Evolutionary conservation across 2,113 vertebrate genomes (phyloP).

Genomic region (Mormoops blainvillei): DNA sequence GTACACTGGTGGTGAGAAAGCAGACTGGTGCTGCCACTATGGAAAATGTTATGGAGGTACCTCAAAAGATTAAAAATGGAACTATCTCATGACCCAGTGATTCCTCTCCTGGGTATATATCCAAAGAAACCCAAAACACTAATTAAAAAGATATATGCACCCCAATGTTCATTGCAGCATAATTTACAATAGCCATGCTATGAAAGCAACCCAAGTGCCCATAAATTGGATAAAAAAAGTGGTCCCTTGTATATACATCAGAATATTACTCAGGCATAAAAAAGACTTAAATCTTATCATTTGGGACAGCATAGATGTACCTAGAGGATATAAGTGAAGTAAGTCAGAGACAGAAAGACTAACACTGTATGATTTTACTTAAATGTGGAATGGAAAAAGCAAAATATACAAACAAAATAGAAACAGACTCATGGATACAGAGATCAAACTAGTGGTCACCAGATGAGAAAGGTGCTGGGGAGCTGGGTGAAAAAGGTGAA

Average conservation of each 20-base stretch:
- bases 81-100: neutral
- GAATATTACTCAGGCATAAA: neutral
- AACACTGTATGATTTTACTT: neutral
- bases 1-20: neutral
- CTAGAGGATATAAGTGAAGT: neutral
- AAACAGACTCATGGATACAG: neutral
- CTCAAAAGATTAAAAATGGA: neutral
- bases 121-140: neutral
- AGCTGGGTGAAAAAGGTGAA: neutral
- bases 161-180: neutral
- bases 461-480: neutral
- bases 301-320: neutral
- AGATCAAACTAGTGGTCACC: neutral
- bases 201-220: neutral
- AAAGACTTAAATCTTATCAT: neutral
- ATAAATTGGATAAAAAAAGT: neutral
- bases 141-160: neutral
- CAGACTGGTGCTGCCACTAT: neutral
- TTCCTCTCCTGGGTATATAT: neutral
- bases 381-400: neutral
- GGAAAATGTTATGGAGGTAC: neutral
- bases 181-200: neutral
- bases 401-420: neutral
- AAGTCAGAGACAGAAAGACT: neutral
- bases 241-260: neutral